Conservation (phyloP, 2,888 invertebrate genomes). For the Lasioglossum malachurum region DNA sequence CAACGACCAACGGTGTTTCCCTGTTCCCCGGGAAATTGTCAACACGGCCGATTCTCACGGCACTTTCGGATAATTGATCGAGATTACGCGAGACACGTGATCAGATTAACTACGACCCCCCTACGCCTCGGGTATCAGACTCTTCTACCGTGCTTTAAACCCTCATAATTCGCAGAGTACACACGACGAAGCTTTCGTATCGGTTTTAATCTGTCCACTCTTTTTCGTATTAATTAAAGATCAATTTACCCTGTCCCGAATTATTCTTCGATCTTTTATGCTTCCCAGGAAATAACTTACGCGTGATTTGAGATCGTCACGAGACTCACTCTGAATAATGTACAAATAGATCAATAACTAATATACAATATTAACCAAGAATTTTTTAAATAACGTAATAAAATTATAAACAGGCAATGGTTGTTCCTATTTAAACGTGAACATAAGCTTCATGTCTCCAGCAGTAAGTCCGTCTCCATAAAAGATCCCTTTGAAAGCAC, state of each 20-base stretch:
- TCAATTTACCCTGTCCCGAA: background rate
- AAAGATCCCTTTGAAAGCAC: background rate
- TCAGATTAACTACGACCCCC: conserved; percentile 9
- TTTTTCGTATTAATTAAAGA: background rate
- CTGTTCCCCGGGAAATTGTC: conserved; percentile 19
- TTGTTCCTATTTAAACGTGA: background rate
- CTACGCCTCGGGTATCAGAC: background rate
- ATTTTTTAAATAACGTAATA: background rate
- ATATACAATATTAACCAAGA: too few relatives aligned
- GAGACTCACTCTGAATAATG: too few relatives aligned
- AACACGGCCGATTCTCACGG: conserved; percentile 30
- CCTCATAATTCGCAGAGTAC: conserved; percentile 9
- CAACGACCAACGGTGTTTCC: conserved; percentile 40
- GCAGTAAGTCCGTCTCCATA: background rate
- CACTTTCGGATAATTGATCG: conserved; percentile 26
- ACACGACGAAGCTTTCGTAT: background rate
- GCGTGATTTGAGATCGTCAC: too few relatives aligned
- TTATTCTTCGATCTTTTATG: background rate
- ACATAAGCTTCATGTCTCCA: background rate
- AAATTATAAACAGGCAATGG: background rate
- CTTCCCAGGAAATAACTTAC: too few relatives aligned
- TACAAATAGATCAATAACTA: too few relatives aligned
- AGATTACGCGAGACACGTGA: conserved; percentile 28
- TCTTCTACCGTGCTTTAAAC: conserved; percentile 5
- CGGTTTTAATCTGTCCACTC: background rate